Evolutionary conservation across 2,797 vertebrate species (phyloP), one percentile per base, ranked within the genome.

Genomic region (Muscicapa striata): DNA sequence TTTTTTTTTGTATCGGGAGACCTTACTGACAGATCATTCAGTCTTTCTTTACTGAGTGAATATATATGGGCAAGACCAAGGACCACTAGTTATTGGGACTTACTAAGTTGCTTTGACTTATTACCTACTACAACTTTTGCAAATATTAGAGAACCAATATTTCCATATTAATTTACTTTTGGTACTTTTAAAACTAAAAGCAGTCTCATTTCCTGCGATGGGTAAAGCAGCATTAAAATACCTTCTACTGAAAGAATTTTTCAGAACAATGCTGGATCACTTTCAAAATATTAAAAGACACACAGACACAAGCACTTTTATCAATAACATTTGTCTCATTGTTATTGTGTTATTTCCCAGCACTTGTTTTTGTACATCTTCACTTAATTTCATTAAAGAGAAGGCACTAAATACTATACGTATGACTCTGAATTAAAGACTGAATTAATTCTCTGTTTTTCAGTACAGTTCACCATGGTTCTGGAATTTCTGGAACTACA

Each of bases 241-340:
- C 46, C 62, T 94, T 66, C 51, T 62, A 78, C 84, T 59, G 45
- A 73, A 89, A 84, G 43, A 79, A 77, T 61, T 79, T 91, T 91
- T 84, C 59, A 84, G 59, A 94, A 95, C 89, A 96, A 93, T 79
- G 55, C n/a, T 90, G 91, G 91, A 84, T 84, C 51, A 15, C 48
- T 84, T 89, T 82, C 89, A 92, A 89, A 86, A 91, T 80, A 76
- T 40, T 64, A 63, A 70, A 77, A 89, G 62, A 41, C 54, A 87
- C 48, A 83, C 11, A 90, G 45, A 38, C 46, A 69, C 32, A 90
- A 82, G 36, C 40, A 78, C 13, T 92, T 84, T 14, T 45, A 76
- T 48, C 66, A 94, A 13, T 45, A 91, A 62, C 46, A 75, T 84
- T 92, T 85, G 69, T 72, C 30, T 72, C 69, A 73, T 5, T 88